Evolutionary conservation across 2,113 vertebrate species (phyloP).

Genomic region (rat (Rattus norvegicus)): GRCr8 NC_086022.1:10619501-10620000

Average conservation of each 20-base stretch:
- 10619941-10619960: neutral
- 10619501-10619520: neutral
- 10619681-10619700: neutral
- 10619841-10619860: neutral
- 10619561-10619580: neutral
- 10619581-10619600: neutral
- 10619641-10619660: neutral
- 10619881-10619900: neutral
- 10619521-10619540: neutral
- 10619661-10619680: neutral
- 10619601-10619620: neutral
- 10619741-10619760: neutral
- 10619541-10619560: neutral
- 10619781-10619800: neutral
- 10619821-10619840: neutral
- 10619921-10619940: neutral
- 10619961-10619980: neutral
- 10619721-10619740: neutral
- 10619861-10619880: neutral
- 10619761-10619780: neutral
- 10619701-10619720: neutral
- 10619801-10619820: neutral
- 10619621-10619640: neutral
- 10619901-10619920: neutral
- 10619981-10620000: neutral